A percentile compares a stretch with the other conserved stretches of the same genome.
Conservation (phyloP, 2,113 vertebrate genomes). For the Bettongia penicillata region DNA sequence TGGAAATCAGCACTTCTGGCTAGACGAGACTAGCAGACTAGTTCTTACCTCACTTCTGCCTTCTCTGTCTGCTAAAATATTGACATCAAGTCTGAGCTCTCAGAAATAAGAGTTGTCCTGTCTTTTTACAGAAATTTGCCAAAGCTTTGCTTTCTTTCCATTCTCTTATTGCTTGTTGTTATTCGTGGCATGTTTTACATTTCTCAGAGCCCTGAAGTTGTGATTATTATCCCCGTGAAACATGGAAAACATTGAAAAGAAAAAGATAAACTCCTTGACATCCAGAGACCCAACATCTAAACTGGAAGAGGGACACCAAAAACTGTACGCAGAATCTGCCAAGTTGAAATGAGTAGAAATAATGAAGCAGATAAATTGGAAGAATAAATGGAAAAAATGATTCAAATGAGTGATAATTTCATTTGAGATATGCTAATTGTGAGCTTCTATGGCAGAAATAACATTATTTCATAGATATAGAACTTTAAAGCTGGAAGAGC, state of each 20-base stretch:
- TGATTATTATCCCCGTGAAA: not conserved
- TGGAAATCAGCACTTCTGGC: conserved; percentile 34
- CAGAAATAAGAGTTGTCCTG: conserved; percentile 5
- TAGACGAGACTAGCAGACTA: not conserved
- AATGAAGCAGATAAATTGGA: conserved; percentile 23
- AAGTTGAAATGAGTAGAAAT: conserved; percentile 29
- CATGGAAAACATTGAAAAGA: conserved; percentile 25
- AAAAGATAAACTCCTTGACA: conserved; percentile 11
- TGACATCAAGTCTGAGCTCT: conserved; percentile 41
- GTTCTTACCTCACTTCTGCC: conserved; percentile 24
- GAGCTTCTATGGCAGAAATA: conserved; percentile 22
- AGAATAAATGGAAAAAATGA: conserved; percentile 42
- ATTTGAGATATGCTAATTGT: not conserved
- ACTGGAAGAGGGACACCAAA: conserved; percentile 15
- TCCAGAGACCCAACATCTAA: not conserved
- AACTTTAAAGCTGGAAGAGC: not conserved
- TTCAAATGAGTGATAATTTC: conserved; percentile 14
- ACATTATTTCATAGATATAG: not conserved
- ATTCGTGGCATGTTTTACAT: not conserved
- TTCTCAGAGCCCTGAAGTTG: not conserved
- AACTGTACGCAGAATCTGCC: not conserved
- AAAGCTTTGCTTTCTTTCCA: conserved; percentile 21
- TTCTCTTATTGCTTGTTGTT: not conserved
- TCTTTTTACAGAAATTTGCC: conserved; percentile 41
- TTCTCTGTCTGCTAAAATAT: conserved; percentile 31